Conservation (phyloP, 2,113 vertebrate genomes). For the Choloepus hoffmanni region DNA sequence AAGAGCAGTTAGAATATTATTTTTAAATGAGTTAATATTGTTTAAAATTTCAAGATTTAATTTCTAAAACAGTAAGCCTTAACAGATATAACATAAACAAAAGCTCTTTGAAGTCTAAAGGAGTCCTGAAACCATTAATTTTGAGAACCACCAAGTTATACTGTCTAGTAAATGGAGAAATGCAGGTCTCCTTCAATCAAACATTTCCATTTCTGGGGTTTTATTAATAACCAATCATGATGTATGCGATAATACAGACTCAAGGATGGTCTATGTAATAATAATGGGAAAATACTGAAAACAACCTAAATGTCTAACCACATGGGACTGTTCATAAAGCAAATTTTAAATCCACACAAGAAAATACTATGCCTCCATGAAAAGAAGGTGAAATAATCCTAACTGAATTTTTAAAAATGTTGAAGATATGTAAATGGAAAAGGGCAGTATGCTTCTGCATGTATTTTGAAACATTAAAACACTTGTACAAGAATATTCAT, state of each 20-base stretch:
- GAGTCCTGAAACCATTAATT: not conserved
- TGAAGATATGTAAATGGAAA: not conserved
- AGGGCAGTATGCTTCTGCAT: not conserved
- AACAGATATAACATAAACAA: conserved; percentile 7
- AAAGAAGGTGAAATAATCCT: not conserved
- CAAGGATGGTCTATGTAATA: not conserved
- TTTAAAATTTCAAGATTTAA: conserved; percentile 39
- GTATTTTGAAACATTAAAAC: conserved; percentile 7
- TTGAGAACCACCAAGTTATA: not conserved
- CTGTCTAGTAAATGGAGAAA: not conserved
- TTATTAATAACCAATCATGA: not conserved
- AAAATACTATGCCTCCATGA: not conserved
- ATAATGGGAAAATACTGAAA: not conserved
- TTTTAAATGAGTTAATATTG: not conserved
- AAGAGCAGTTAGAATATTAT: conserved; percentile 17
- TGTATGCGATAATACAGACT: not conserved
- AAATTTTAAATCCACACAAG: not conserved
- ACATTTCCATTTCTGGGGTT: not conserved
- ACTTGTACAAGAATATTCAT: not conserved
- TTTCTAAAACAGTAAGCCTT: conserved; percentile 24
- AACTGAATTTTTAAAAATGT: not conserved
- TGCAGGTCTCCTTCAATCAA: not conserved
- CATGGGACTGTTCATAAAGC: not conserved
- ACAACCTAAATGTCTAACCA: conserved; percentile 22
- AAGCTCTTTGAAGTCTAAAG: not conserved